Conservation (phyloP, 2,113 vertebrate genomes). For the Pelmatolapia mariae region DNA sequence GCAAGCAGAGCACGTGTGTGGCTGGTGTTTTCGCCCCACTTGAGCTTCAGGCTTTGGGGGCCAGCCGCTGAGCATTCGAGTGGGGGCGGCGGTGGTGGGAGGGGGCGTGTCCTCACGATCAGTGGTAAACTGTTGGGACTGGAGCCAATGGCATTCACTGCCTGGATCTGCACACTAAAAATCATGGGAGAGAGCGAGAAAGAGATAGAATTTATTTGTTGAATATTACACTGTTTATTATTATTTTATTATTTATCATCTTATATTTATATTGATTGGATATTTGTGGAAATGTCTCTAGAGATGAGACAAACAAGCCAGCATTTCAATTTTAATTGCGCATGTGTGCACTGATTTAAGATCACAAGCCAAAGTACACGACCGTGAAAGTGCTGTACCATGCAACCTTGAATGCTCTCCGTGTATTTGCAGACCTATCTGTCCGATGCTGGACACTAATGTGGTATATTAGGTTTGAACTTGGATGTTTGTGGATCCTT, state of each 20-base stretch:
- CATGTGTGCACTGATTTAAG: neutral
- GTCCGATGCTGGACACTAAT: neutral
- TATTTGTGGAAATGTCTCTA: neutral
- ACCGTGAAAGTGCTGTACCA: neutral
- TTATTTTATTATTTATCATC: neutral
- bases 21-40: slow-evolving; percentile 87
- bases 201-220: neutral
- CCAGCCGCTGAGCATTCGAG: slow-evolving; percentile 90
- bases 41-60: slow-evolving; percentile 96
- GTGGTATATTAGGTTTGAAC: neutral
- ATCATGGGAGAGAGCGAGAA: neutral
- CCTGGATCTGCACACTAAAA: slow-evolving; percentile 84
- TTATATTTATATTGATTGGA: neutral
- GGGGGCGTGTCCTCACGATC: slow-evolving; percentile 83
- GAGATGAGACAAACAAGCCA: neutral
- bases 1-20: slow-evolving; percentile 71
- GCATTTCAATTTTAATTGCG: neutral
- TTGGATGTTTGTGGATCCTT: neutral
- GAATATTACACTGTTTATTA: neutral
- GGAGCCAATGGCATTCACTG: slow-evolving; percentile 88
- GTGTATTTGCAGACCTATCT: neutral
- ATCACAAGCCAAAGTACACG: neutral
- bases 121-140: slow-evolving; percentile 84
- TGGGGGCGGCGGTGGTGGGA: slow-evolving; percentile 88
- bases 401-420: neutral